Percentiles rank a stretch among this genome's conserved stretches.
Conservation (phyloP, 1,140 invertebrate genomes). For the Harlomillsia oculata region DNA sequence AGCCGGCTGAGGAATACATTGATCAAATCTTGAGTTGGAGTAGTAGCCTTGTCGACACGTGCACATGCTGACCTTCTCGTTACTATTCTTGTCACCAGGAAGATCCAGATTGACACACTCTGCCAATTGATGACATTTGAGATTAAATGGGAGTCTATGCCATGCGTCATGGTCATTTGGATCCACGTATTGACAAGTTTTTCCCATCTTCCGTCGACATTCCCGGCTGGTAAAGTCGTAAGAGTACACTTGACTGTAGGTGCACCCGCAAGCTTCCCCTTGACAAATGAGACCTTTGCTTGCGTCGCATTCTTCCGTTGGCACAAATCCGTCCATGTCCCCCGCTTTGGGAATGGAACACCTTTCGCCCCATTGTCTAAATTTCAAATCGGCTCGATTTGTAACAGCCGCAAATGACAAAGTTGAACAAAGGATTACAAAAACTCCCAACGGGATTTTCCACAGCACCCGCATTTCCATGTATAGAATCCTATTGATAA, state of each 20-base stretch:
- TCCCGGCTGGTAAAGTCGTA: constrained; percentile 5
- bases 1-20: background rate
- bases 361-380: constrained; percentile 13
- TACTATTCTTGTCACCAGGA: background rate
- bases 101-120: background rate
- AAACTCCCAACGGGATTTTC: too few relatives aligned
- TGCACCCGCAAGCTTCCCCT: constrained; percentile 5
- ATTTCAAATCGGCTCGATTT: background rate
- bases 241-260: constrained; percentile 7
- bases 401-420: too few relatives aligned
- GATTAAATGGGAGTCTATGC: background rate
- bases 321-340: background rate
- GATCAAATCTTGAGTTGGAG: background rate
- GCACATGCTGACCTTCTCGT: constrained; percentile 10
- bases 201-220: constrained; percentile 16
- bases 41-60: constrained; percentile 2
- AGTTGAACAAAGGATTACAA: too few relatives aligned
- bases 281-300: constrained; percentile 12
- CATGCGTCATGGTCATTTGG: background rate
- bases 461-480: too few relatives aligned
- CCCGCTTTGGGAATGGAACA: constrained; percentile 4
- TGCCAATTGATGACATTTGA: constrained; percentile 12
- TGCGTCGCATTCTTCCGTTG: background rate
- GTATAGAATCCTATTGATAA: too few relatives aligned
- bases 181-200: background rate